Base-by-base conservation (phyloP, 2,888 invertebrate species). In the Dromius quadrimaculatus region DNA sequence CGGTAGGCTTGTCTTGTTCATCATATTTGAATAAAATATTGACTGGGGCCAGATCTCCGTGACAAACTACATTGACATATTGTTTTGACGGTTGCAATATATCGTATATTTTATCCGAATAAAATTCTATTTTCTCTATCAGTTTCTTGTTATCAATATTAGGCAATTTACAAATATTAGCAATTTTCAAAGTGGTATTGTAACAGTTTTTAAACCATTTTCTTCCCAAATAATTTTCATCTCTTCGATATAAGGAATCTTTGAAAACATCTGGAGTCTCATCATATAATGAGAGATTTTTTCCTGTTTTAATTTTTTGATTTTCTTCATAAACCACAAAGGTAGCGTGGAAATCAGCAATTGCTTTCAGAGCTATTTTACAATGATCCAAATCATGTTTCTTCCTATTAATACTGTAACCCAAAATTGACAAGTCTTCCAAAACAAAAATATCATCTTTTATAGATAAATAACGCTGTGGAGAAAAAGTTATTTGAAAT, bases 231-330 rank as follows among this genome's bases (percentile, higher is more conserved):
- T 79, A 77, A 0, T 75, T 71, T 0, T 71, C 17, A 2, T 74
- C 75, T 6, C 68, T 54, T 0, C 82, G 82, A 78, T 83, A 84
- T 0, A 81, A 74, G 61, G 83, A 82, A 74, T 84, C 84, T 36
- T 75, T 69, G 5, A 83, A 75, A 1, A 76, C 77, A 4, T 76
- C 69, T 1, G 78, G 73, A 72, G 78, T 79, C 2, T 79, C 68
- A 9, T 81, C 76, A 3, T 73, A 45, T 0, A 82, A 64, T 23
- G 74, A 61, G 20, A 76, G 74, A n/a, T 57, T 50, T 32, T 64
- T 72, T 61, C 74, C 57, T 65, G 63, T 0, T 74, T 74, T 22
- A 74, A 74, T 6, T 20, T 75, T 54, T 36, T 62, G 63, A 50
- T 34, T 38, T 0, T 74, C 66, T 36, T 83, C 83, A 59, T 74